Conservation (phyloP, 2,113 vertebrate genomes). For the Leptosomus discolor region DNA sequence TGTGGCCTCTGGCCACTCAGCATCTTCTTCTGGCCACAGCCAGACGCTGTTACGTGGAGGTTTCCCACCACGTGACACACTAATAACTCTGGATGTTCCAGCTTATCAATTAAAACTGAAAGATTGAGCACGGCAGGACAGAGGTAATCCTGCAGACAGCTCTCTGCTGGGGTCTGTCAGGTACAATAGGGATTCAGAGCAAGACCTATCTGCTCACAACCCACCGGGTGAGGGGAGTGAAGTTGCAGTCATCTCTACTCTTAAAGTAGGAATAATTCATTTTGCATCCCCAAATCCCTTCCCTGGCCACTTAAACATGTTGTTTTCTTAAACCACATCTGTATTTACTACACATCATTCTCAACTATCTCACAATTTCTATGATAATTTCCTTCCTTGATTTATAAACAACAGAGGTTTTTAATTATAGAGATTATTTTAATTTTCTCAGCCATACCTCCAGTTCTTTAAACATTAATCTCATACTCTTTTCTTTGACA, state of each 20-base stretch:
- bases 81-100: background rate
- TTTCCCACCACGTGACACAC: background rate
- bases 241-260: background rate
- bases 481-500: background rate
- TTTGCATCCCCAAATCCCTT: background rate
- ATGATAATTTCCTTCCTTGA: slow-evolving; percentile 49
- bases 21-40: background rate
- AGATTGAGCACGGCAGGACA: background rate
- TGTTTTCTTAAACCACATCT: background rate
- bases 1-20: accelerated
- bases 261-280: background rate
- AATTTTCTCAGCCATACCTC: slow-evolving; percentile 45
- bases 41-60: background rate
- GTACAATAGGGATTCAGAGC: background rate
- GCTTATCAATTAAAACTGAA: background rate
- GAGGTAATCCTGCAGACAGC: background rate
- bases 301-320: background rate
- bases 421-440: slow-evolving; percentile 55
- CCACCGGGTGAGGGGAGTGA: background rate
- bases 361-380: slow-evolving; percentile 2
- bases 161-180: background rate
- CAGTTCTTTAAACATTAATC: slow-evolving; percentile 39
- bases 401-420: slow-evolving; percentile 35
- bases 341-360: slow-evolving; percentile 3
- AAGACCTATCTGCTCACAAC: background rate